phyloP scores from a whole-genome alignment of 2,797 vertebrate species.

The Hydrophis major region DNA sequence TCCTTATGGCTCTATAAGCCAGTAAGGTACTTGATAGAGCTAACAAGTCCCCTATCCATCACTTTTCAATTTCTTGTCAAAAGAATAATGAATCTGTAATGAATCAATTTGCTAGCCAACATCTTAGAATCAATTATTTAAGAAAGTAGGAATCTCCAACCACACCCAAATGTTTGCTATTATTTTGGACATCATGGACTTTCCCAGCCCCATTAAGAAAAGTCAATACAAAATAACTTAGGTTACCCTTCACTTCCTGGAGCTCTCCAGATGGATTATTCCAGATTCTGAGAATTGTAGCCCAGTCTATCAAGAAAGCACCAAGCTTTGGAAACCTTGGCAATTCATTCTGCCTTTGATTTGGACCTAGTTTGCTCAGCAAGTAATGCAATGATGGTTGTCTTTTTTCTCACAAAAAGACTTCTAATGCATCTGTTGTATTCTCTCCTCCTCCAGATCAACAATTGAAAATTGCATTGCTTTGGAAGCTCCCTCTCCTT shows the following conservation, averaged over 20 bases:
- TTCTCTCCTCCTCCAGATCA: constrained; percentile 61
- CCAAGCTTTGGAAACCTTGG: neutral
- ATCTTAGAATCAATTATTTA: neutral
- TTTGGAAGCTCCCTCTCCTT: constrained; percentile 61
- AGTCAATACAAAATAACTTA: neutral
- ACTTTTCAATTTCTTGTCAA: neutral
- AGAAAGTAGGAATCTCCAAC: neutral
- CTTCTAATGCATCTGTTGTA: neutral
- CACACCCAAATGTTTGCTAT: neutral
- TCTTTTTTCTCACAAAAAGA: neutral
- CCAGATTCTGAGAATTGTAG: neutral
- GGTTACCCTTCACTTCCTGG: neutral
- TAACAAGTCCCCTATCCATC: neutral
- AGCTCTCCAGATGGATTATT: neutral
- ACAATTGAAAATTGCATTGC: constrained; percentile 48
- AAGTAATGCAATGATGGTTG: neutral
- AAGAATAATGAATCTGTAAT: neutral
- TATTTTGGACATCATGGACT: neutral
- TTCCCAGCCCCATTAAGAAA: neutral
- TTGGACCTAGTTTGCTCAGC: neutral
- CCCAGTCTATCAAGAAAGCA: neutral
- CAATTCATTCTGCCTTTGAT: neutral
- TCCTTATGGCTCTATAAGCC: neutral
- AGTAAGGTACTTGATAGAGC: neutral
- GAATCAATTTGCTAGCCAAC: neutral